Evolutionary conservation across 2,113 vertebrate genomes (phyloP).

Genomic region (Gallinago paraguaiae): DNA sequence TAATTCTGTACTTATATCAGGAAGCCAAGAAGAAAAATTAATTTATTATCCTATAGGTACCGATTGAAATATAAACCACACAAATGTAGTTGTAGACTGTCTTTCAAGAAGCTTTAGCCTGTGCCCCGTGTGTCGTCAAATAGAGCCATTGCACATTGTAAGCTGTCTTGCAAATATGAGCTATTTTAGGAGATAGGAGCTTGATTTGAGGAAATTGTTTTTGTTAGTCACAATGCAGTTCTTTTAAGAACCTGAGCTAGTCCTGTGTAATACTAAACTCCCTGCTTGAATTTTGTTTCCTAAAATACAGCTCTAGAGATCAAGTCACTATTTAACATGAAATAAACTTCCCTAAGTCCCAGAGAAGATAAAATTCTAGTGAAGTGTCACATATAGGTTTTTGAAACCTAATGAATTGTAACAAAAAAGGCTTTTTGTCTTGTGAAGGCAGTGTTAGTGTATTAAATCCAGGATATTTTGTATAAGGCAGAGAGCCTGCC

Average conservation of each 20-base stretch:
- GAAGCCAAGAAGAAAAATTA: neutral
- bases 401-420: neutral
- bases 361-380: neutral
- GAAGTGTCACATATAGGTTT: neutral
- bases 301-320: neutral
- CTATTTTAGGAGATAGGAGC: neutral
- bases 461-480: neutral
- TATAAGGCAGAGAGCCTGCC: neutral
- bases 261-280: neutral
- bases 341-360: neutral
- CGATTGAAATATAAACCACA: neutral
- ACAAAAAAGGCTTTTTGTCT: neutral
- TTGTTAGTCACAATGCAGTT: neutral
- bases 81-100: neutral
- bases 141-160: neutral
- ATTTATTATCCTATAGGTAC: neutral
- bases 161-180: neutral
- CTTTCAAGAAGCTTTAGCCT: neutral
- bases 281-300: neutral
- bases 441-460: neutral
- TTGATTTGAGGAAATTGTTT: neutral
- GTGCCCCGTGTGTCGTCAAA: neutral
- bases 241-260: neutral
- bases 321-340: neutral
- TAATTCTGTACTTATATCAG: neutral